A percentile compares a stretch with the other conserved stretches of the same genome.
Evolutionary conservation across 1,140 invertebrate genomes (phyloP).

Genomic region (Leptestheria dahalacensis): DNA sequence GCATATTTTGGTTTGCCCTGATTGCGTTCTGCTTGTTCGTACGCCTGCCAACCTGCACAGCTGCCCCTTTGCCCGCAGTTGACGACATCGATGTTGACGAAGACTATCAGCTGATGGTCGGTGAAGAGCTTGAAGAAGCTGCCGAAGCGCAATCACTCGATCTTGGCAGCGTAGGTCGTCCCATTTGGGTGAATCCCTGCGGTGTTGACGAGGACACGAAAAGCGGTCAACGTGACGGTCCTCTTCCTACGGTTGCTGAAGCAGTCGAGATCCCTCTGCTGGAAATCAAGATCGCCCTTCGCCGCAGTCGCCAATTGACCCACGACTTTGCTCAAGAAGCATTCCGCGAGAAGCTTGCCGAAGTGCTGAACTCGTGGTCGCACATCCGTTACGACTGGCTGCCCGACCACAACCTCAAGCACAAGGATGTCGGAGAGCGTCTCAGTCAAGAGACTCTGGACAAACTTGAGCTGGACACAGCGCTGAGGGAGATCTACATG

Average conservation of each 20-base stretch:
- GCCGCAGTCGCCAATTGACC: neutral
- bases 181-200: constrained; percentile 14
- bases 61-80: no score
- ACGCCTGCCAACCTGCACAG: no score
- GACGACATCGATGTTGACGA: no score
- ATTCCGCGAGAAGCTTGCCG: constrained; percentile 32
- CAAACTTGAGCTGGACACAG: constrained; percentile 38
- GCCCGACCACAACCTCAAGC: constrained; percentile 30
- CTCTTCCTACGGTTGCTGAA: neutral
- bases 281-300: constrained; percentile 1
- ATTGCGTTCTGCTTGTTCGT: no score
- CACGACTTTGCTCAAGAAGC: neutral
- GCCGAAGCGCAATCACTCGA: neutral
- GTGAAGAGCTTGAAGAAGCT: neutral
- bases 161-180: neutral
- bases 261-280: neutral
- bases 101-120: neutral
- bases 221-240: constrained; percentile 1
- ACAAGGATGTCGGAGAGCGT: constrained; percentile 33
- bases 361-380: constrained; percentile 32
- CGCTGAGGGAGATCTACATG: constrained; percentile 38
- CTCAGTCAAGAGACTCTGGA: constrained; percentile 22
- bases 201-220: neutral
- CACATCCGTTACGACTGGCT: constrained; percentile 37
- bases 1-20: no score